A percentile compares a stretch with the other conserved stretches of the same genome.
These are phyloP conservation scores for Tupaia chinensis DNA, from an alignment of 2,113 vertebrate genomes.

Conservation along the genomic window DNA sequence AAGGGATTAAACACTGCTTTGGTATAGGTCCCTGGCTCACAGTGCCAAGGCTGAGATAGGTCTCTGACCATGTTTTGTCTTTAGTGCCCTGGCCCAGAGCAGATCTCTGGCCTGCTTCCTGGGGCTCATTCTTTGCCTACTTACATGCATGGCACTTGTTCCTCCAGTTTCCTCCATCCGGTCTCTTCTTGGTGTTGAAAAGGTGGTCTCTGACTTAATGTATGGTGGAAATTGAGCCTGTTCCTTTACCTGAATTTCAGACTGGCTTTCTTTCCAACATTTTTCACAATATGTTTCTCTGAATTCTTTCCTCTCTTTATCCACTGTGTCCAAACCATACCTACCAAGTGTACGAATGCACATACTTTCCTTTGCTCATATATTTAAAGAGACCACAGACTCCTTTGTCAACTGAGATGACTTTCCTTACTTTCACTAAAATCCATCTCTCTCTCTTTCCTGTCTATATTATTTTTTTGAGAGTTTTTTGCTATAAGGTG, in stretches of 20 bases:
- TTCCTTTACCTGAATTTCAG: not conserved
- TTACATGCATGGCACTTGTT: not conserved
- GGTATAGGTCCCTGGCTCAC: not conserved
- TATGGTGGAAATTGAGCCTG: not conserved
- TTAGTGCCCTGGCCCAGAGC: not conserved
- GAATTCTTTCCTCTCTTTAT: not conserved
- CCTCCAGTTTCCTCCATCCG: not conserved
- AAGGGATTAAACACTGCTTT: not conserved
- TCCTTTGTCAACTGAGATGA: not conserved
- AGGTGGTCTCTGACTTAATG: not conserved
- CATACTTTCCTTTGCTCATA: accelerated
- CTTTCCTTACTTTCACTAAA: not conserved
- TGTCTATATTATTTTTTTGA: too few species aligned
- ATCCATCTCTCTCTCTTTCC: accelerated
- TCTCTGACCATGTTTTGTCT: not conserved
- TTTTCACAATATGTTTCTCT: not conserved
- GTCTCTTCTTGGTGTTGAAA: not conserved
- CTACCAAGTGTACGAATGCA: not conserved
- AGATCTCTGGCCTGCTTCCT: not conserved
- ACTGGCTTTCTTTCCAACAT: not conserved
- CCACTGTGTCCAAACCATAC: not conserved
- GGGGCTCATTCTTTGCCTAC: not conserved
- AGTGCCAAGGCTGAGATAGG: not conserved
- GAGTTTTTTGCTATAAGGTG: too few species aligned
- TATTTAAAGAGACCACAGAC: not conserved